These are phyloP conservation scores for Lordiphosa clarofinis DNA, from an alignment of 1,140 invertebrate species.

Conservation along the genomic window DNA sequence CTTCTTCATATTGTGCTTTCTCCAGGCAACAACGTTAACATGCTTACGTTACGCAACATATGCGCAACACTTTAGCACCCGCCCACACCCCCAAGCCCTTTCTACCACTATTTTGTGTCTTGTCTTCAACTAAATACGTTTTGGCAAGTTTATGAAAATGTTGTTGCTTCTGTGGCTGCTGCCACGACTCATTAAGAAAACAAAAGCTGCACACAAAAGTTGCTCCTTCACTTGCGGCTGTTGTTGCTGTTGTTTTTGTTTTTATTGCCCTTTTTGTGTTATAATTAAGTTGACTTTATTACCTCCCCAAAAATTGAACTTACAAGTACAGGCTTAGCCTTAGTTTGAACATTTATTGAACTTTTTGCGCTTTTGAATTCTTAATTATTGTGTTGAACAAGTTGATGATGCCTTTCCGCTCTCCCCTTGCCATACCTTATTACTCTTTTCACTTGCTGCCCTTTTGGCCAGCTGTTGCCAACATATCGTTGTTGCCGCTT, in stretches of 20 bases:
- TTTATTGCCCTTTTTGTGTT: slow-evolving; percentile 34
- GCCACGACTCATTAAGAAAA: slow-evolving; percentile 65
- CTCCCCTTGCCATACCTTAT: too few species aligned
- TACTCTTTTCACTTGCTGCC: slow-evolving; percentile 7
- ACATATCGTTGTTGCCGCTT: slow-evolving; percentile 5
- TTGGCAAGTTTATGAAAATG: slow-evolving; percentile 70
- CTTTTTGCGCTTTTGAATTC: slow-evolving; percentile 57
- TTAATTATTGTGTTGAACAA: slow-evolving; percentile 63
- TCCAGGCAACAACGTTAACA: slow-evolving; percentile 30
- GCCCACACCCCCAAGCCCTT: neutral
- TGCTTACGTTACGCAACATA: slow-evolving; percentile 57
- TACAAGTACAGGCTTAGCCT: slow-evolving; percentile 45
- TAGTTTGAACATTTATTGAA: slow-evolving; percentile 56
- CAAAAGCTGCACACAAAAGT: slow-evolving; percentile 65
- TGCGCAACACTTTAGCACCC: slow-evolving; percentile 44
- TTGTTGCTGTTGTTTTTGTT: slow-evolving; percentile 13
- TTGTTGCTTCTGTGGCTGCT: slow-evolving; percentile 41
- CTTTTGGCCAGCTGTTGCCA: slow-evolving; percentile 13
- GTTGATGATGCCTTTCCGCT: slow-evolving; percentile 5
- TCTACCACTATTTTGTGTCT: slow-evolving; percentile 30
- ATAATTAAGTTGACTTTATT: slow-evolving; percentile 72
- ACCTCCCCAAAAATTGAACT: slow-evolving; percentile 39
- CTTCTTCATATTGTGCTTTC: slow-evolving; percentile 10
- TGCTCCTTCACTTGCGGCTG: slow-evolving; percentile 32
- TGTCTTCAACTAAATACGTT: slow-evolving; percentile 60